phyloP scores from a whole-genome alignment of 2,113 vertebrate species.

The Rhinolophus ferrumequinum region DNA sequence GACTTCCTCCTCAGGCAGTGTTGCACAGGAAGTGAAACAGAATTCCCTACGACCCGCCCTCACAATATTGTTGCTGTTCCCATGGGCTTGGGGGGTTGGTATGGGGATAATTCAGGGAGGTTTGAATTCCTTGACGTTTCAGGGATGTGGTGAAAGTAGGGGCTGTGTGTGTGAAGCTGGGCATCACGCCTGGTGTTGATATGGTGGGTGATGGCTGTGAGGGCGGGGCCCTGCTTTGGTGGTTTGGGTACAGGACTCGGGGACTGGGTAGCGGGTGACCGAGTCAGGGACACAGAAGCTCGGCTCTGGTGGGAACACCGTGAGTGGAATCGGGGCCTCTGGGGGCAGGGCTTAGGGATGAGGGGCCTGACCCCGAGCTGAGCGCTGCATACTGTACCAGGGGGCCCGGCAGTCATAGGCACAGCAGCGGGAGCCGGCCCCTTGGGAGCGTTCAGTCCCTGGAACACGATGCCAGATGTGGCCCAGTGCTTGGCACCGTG shows the following conservation, averaged over 20 bases:
- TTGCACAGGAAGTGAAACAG: neutral
- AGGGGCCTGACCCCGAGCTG: neutral
- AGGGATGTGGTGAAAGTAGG: neutral
- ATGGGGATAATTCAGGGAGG: neutral
- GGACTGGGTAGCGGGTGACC: neutral
- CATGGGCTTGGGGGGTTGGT: neutral
- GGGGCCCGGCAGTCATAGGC: neutral
- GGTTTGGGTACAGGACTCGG: neutral
- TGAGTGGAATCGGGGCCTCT: neutral
- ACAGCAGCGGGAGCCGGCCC: accelerated
- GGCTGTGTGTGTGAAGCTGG: neutral
- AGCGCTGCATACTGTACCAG: neutral
- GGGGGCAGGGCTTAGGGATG: neutral
- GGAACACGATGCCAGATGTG: neutral
- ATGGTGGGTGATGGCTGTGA: neutral
- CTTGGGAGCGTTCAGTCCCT: neutral
- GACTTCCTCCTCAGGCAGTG: neutral
- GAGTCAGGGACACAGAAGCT: neutral
- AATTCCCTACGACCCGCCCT: neutral
- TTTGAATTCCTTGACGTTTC: neutral
- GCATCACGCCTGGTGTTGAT: neutral
- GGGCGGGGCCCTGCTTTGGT: neutral
- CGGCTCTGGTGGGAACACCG: neutral
- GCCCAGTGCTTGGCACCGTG: neutral
- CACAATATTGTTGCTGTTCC: neutral